These are phyloP conservation scores for Aphis gossypii DNA, from an alignment of 1,140 invertebrate species.

Conservation along the genomic window DNA sequence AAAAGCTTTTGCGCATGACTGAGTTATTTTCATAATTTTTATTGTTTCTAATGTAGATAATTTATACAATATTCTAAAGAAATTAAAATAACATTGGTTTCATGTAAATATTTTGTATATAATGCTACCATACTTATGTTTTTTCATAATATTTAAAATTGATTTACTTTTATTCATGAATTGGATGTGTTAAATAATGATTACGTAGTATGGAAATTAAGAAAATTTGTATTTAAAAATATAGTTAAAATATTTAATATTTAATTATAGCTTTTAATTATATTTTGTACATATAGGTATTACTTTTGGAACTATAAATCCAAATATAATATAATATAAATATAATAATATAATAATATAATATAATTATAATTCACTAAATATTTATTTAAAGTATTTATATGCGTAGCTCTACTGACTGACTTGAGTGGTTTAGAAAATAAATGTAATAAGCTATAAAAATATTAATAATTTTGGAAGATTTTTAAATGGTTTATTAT, in stretches of 20 bases:
- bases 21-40: neutral
- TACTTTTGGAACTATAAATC: neutral
- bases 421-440: neutral
- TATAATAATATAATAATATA: too few relatives aligned
- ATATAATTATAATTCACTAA: neutral
- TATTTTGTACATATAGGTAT: neutral
- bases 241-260: neutral
- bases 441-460: constrained; percentile 3
- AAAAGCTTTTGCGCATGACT: constrained; percentile 37
- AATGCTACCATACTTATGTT: neutral
- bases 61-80: neutral
- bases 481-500: neutral
- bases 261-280: neutral
- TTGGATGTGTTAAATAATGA: neutral
- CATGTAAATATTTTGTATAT: neutral
- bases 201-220: neutral
- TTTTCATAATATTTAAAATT: neutral
- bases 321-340: too few relatives aligned
- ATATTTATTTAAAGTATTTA: neutral
- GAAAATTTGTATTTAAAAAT: neutral
- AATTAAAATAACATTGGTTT: neutral
- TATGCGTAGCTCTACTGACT: neutral
- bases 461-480: constrained; percentile 1
- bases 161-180: neutral
- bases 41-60: neutral